Conservation (phyloP, 1,140 invertebrate genomes). For the Araneus ventricosus region DNA sequence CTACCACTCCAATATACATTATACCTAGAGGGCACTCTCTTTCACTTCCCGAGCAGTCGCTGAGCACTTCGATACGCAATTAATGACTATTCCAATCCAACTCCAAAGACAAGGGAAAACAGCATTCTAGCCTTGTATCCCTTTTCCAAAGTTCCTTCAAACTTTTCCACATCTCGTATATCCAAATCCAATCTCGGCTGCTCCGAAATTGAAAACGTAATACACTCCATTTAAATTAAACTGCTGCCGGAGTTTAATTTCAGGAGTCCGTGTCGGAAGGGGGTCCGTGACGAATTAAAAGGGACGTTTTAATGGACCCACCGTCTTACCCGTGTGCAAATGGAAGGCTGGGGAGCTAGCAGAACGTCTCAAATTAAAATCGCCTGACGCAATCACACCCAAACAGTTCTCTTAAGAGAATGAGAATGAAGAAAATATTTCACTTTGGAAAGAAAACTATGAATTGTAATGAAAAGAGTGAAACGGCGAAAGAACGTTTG, state of each 20-base stretch:
- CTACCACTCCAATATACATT: too few relatives aligned
- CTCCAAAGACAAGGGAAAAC: not conserved
- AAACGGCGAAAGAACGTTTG: not conserved
- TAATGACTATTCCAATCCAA: not conserved
- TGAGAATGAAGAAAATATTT: not conserved
- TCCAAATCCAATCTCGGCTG: not conserved
- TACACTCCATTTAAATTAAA: constrained; percentile 66
- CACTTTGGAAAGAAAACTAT: not conserved
- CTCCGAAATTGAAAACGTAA: constrained; percentile 56
- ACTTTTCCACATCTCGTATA: not conserved
- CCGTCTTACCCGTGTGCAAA: not conserved
- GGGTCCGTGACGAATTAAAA: not conserved
- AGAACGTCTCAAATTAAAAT: not conserved
- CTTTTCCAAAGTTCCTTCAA: not conserved
- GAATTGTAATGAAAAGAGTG: not conserved
- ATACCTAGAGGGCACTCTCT: too few relatives aligned
- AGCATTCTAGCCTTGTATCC: not conserved
- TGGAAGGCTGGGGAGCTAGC: not conserved
- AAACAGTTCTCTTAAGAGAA: not conserved
- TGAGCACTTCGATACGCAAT: not conserved
- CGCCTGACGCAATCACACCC: not conserved
- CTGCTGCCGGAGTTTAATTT: constrained; percentile 20
- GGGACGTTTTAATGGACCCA: constrained; percentile 1
- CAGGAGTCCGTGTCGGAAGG: not conserved
- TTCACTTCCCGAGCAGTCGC: not conserved